phyloP scores from a whole-genome alignment of 2,113 vertebrate species.

The Eclectus roratus region DNA sequence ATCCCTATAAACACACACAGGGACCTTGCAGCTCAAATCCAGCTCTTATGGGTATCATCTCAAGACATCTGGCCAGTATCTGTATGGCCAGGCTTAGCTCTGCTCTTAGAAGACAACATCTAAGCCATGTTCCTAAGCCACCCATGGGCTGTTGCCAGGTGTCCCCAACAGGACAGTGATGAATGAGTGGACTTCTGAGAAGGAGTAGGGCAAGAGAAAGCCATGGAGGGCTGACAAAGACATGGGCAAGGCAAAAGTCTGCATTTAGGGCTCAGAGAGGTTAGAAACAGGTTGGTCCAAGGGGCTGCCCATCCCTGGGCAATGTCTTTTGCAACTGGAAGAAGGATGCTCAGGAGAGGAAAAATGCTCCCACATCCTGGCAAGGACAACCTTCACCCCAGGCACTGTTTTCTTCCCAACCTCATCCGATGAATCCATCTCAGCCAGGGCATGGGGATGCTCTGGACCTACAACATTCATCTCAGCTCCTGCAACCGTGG shows the following conservation, averaged over 20 bases:
- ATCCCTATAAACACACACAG: not conserved
- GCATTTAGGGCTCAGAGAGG: too few relatives aligned
- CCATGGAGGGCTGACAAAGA: too few relatives aligned
- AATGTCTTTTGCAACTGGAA: not conserved
- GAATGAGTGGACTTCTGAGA: too few relatives aligned
- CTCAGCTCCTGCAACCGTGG: fast-evolving
- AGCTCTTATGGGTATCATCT: not conserved
- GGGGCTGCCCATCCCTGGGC: not conserved
- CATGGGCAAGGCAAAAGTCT: too few relatives aligned
- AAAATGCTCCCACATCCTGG: not conserved
- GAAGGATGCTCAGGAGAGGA: not conserved
- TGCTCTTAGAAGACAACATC: too few relatives aligned
- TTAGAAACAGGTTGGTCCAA: not conserved
- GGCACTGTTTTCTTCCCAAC: fast-evolving
- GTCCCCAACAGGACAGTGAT: too few relatives aligned
- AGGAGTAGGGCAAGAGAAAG: too few relatives aligned
- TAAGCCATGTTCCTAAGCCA: too few relatives aligned
- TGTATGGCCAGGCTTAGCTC: not conserved
- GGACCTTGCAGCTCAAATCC: not conserved
- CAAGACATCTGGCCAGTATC: not conserved
- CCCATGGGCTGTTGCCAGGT: too few relatives aligned
- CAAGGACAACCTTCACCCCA: not conserved
- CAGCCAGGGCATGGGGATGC: fast-evolving
- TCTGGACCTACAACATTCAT: not conserved
- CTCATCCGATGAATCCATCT: fast-evolving